Conservation (phyloP, 2,797 vertebrate genomes). For the Sardinella longiceps region DNA sequence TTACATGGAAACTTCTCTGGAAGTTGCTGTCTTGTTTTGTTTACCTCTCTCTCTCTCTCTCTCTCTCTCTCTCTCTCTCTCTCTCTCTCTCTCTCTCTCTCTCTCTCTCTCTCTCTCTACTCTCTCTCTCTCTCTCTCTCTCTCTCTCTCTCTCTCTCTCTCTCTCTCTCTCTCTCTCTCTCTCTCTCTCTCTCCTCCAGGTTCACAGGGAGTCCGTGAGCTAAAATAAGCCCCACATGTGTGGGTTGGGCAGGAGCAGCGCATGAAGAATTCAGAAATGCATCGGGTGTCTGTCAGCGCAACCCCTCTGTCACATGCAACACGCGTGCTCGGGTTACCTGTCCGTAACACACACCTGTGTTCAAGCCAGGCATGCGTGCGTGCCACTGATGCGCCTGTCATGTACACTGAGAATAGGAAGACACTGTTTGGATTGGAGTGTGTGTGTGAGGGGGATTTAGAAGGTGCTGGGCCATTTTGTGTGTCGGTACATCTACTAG, state of each 20-base stretch:
- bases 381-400: not conserved
- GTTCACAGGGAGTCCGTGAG: not conserved
- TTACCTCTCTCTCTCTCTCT: not conserved
- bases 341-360: not conserved
- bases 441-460: too few relatives aligned
- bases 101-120: not conserved
- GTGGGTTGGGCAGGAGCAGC: not conserved
- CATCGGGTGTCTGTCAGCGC: slow-evolving; percentile 4
- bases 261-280: slow-evolving; percentile 18
- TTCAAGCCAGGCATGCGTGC: not conserved
- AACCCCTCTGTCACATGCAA: not conserved
- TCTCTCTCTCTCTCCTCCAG: not conserved
- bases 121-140: too few relatives aligned
- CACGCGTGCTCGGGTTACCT: not conserved
- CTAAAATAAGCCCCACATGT: not conserved
- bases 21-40: not conserved
- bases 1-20: not conserved
- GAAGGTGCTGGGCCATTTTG: too few relatives aligned
- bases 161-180: too few relatives aligned
- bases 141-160: too few relatives aligned
- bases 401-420: not conserved
- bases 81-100: not conserved
- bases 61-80: not conserved
- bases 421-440: not conserved
- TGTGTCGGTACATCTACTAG: too few relatives aligned